Base-by-base conservation (phyloP, 2,888 invertebrate species). In the Hemistola chrysoprasaria region DNA sequence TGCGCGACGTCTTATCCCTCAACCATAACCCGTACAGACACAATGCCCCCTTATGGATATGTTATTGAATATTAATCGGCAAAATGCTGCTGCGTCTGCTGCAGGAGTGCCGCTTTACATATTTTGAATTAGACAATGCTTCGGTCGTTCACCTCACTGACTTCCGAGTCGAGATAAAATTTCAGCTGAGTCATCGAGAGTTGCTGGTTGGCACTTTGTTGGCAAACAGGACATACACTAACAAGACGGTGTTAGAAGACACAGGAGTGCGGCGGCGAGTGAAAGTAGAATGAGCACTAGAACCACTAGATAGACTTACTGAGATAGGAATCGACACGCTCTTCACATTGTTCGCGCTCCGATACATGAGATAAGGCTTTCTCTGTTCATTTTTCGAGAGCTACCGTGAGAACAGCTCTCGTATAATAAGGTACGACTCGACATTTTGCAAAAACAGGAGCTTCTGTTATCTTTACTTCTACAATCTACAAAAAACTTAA, bases 341-440 rank as follows among this genome's bases (percentile, higher is more conserved):
- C 82, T 77, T 77, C 78, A 67, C 81, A 81, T 87, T 85, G 86
- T 87, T 80, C 71, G 72, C 76, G 76, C 71, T 74, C 72, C 74
- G 83, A 84, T 86, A 79, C 71, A 68, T 68, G 66, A 80, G 87
- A 87, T 86, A 86, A 84, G 73, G 78, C 83, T 85, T 81, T 85
- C 80, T 78, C 82, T 66, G 67, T 64, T 71, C 73, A 65, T 74
- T 75, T 71, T 62, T 72, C 51, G 59, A 71, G 69, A 74, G 85
- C 86, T 81, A 81, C 86, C 83, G 86, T 86, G 84, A 82, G 86
- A 85, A 80, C 65, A 58, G 56, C 63, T 60, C 62, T 71, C 46
- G 59, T 67, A 65, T 67, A 65, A 71, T 65, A n/a, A n/a, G n/a
- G n/a, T n/a, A 61, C 62, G 56, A 62, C 66, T 64, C 71, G 67